phyloP scores from a whole-genome alignment of 2,888 invertebrate genomes.

The Epirrita christyi region DNA sequence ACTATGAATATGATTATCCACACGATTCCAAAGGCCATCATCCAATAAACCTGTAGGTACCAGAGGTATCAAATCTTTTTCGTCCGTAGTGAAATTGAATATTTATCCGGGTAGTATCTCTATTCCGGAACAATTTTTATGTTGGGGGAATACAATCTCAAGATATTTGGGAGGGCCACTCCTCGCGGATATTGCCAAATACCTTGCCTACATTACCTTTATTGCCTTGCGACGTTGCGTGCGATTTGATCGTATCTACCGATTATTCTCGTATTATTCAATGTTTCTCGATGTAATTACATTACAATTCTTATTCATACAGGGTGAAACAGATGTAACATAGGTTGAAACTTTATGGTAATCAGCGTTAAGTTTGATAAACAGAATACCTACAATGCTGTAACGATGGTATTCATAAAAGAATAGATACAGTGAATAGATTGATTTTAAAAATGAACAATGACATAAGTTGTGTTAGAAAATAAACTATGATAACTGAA shows the following conservation, averaged over 20 bases:
- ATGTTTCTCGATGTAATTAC: constrained; percentile 68
- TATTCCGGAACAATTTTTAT: constrained; percentile 84
- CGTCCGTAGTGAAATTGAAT: constrained; percentile 84
- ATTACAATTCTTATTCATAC: constrained; percentile 57
- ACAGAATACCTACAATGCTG: too few relatives aligned
- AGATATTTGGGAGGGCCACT: constrained; percentile 83
- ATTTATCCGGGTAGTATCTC: constrained; percentile 85
- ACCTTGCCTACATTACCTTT: constrained; percentile 83
- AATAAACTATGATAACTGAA: too few relatives aligned
- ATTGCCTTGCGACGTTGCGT: constrained; percentile 78
- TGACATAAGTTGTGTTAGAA: too few relatives aligned
- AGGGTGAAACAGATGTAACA: constrained; percentile 13
- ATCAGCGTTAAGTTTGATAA: too few relatives aligned
- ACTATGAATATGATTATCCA: constrained; percentile 84
- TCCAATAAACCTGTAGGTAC: constrained; percentile 82
- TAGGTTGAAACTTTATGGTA: background rate
- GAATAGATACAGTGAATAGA: too few relatives aligned
- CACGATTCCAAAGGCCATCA: constrained; percentile 81
- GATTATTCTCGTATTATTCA: constrained; percentile 74
- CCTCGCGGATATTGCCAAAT: constrained; percentile 82
- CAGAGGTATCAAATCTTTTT: constrained; percentile 84
- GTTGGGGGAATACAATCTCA: constrained; percentile 83
- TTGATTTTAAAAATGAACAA: too few relatives aligned
- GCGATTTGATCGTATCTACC: constrained; percentile 71
- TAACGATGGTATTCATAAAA: too few relatives aligned